phyloP scores from a whole-genome alignment of 2,888 invertebrate genomes.

The Drosophila mettleri region DNA sequence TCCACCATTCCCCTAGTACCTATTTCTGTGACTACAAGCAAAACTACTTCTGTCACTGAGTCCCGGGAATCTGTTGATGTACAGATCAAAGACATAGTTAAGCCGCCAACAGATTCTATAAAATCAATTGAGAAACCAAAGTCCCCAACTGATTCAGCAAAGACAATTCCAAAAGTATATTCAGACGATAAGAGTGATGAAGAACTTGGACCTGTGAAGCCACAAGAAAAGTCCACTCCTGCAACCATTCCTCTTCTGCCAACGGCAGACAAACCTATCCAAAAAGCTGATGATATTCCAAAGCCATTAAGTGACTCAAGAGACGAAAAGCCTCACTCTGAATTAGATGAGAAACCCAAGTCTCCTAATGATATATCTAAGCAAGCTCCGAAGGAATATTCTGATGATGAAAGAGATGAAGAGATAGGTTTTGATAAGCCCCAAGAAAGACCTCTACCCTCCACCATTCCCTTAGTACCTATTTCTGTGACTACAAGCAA shows the following conservation, averaged over 20 bases:
- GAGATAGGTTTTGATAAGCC: conserved; percentile 19
- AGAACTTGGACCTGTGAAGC: neutral
- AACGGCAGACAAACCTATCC: neutral
- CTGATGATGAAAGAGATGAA: conserved; percentile 17
- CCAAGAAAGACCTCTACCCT: neutral
- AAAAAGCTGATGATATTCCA: neutral
- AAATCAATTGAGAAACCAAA: neutral
- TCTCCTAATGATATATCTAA: neutral
- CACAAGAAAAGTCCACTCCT: neutral
- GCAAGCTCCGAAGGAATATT: neutral
- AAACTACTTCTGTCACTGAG: neutral
- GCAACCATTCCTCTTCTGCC: neutral
- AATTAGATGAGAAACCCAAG: neutral
- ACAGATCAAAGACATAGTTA: neutral
- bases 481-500: neutral
- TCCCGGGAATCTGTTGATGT: neutral
- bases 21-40: neutral
- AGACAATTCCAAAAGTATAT: neutral
- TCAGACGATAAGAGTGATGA: neutral
- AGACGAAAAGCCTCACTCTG: neutral
- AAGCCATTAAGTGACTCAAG: neutral
- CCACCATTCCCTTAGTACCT: neutral
- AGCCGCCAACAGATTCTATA: too few species aligned
- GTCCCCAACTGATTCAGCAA: neutral
- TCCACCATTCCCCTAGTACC: neutral